Evolutionary conservation across 2,797 vertebrate genomes (phyloP), one percentile per base, ranked within the genome.

Genomic region (Salmo trutta): DNA sequence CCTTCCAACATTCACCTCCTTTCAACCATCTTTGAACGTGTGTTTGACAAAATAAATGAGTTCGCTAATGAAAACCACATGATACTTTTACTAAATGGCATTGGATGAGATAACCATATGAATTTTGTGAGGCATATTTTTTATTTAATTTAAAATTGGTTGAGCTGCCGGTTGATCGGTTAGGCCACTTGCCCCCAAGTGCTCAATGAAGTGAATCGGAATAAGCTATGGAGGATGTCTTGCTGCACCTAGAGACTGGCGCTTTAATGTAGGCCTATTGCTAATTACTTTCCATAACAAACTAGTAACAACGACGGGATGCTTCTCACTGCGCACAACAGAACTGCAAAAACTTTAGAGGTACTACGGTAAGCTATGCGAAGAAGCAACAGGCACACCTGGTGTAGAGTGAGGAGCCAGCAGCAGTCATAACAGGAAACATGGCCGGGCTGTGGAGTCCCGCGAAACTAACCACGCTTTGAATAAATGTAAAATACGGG

Each of bases 381-480:
- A 52, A 71, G 64, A 76, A 29, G 77, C 36, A 41, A 64, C 71
- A 56, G 10, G 79, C 75, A 79, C 82, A 85, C 86, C 76, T 81
- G 82, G 82, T 59, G 74, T 59, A 80, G 75, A 29, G 51, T 70
- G 75, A 74, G 79, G 72, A 79, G 79, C 75, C 72, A 74, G 71
- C 67, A 27, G 75, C 75, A 86, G 79, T 84, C 79, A 79, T 79
- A 84, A 84, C 81, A 83, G 82, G 82, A 87, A 84, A 77, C 24
- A 56, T 72, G 76, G 21, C 75, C 71, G 71, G 41, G 33, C 29
- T 67, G 75, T 53, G 10, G 41, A 72, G 24, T 68, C 36, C 33
- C 59, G 56, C 66, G 47, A 10, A 79, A 3, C 33, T 62, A 78
- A 66, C 47, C 53, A 31, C 33, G 67, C 66, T 67, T 72, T 67